A percentile compares a stretch with the other conserved stretches of the same genome.
phyloP scores from a whole-genome alignment of 2,888 invertebrate genomes.

The Tanytarsus gracilentus region DNA sequence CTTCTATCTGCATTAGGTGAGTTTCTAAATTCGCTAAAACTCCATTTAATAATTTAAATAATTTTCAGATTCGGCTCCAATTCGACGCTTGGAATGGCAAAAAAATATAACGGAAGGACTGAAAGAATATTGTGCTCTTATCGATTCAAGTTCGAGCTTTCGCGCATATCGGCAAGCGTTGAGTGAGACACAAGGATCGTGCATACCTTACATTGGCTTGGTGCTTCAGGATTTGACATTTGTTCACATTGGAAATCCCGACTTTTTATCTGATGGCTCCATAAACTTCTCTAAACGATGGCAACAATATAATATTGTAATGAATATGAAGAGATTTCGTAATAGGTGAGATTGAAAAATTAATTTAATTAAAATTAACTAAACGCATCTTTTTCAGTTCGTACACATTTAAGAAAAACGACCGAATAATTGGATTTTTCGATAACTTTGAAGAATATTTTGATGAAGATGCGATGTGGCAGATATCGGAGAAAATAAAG shows the following conservation, averaged over 20 bases:
- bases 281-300: slow-evolving; percentile 96
- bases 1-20: slow-evolving; percentile 73
- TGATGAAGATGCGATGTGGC: slow-evolving; percentile 97
- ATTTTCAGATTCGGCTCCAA: neutral
- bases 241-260: slow-evolving; percentile 94
- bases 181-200: slow-evolving; percentile 91
- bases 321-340: slow-evolving; percentile 96
- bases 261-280: slow-evolving; percentile 66
- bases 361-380: slow-evolving; percentile 11
- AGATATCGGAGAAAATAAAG: slow-evolving; percentile 93
- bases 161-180: slow-evolving; percentile 91
- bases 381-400: slow-evolving; percentile 50
- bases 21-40: neutral
- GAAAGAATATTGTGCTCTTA: slow-evolving; percentile 89
- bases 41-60: slow-evolving; percentile 8
- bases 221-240: slow-evolving; percentile 98
- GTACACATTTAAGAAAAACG: slow-evolving; percentile 87
- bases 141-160: slow-evolving; percentile 97
- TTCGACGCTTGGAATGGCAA: slow-evolving; percentile 82
- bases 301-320: slow-evolving; percentile 97
- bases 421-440: slow-evolving; percentile 89
- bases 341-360: slow-evolving; percentile 66
- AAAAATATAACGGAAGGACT: slow-evolving; percentile 83
- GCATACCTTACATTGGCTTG: slow-evolving; percentile 97
- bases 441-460: slow-evolving; percentile 93